Percentiles rank a stretch among this genome's conserved stretches.
phyloP scores from a whole-genome alignment of 2,113 vertebrate genomes.

The Austrofundulus limnaeus region DNA sequence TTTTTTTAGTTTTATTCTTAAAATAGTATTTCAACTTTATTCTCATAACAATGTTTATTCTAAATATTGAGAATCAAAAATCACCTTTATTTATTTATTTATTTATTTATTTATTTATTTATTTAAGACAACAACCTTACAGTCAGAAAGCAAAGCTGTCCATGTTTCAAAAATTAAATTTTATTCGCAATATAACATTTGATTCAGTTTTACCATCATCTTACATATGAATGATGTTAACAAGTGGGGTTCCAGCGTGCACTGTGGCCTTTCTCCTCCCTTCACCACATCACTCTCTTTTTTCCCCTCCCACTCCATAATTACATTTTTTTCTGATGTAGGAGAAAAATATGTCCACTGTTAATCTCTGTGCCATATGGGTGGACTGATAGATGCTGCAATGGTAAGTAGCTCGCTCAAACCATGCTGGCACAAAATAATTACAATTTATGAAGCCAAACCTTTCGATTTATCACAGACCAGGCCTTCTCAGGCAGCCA shows the following conservation, averaged over 20 bases:
- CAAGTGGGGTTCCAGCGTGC: constrained; percentile 18
- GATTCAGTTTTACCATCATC: not conserved
- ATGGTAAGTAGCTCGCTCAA: constrained; percentile 75
- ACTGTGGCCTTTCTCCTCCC: constrained; percentile 15
- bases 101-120: too few relatives aligned
- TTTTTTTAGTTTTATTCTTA: too few relatives aligned
- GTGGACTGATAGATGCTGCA: constrained; percentile 73
- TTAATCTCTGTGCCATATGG: constrained; percentile 74
- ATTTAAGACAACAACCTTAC: too few relatives aligned
- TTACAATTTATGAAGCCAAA: constrained; percentile 77
- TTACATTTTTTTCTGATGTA: constrained; percentile 54
- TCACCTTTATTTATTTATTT: too few relatives aligned
- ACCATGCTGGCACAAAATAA: constrained; percentile 71
- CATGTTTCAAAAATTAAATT: too few relatives aligned
- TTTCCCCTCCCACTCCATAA: constrained; percentile 37
- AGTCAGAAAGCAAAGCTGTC: too few relatives aligned
- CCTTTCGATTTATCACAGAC: constrained; percentile 69
- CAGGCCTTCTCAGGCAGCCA: constrained; percentile 48
- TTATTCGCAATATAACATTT: not conserved
- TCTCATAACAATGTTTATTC: too few relatives aligned
- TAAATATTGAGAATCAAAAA: too few relatives aligned
- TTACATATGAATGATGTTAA: not conserved
- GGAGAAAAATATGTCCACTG: constrained; percentile 31
- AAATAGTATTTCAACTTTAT: too few relatives aligned
- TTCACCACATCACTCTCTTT: constrained; percentile 35